Evolutionary conservation across 2,797 vertebrate genomes (phyloP).

Genomic region (Peromyscus nudipes): DNA sequence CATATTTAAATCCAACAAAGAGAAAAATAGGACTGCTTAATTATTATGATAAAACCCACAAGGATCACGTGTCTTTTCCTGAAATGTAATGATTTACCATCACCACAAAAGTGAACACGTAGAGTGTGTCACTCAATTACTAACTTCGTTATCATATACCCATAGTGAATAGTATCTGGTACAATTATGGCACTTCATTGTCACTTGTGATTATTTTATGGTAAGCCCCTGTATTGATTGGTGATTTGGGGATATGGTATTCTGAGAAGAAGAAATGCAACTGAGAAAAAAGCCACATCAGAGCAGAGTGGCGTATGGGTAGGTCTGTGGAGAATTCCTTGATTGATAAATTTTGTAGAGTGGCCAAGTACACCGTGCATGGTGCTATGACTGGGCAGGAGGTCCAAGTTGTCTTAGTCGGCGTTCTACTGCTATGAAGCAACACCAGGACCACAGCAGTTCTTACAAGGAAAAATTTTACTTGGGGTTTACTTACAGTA

Average conservation of each 20-base stretch:
- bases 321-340: background rate
- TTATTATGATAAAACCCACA: background rate
- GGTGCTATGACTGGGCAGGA: too few species aligned
- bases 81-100: background rate
- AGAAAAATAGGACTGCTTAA: background rate
- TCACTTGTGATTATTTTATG: background rate
- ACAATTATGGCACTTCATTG: background rate
- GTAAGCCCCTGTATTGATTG: background rate
- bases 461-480: background rate
- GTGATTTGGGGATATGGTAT: background rate
- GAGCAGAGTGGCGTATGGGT: background rate
- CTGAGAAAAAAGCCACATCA: background rate
- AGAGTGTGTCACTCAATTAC: background rate
- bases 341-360: background rate
- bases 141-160: background rate
- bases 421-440: background rate
- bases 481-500: too few species aligned
- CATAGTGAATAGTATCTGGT: background rate
- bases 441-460: too few species aligned
- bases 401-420: too few species aligned
- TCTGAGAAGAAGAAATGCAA: background rate
- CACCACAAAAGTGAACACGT: accelerated
- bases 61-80: background rate
- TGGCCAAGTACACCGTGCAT: background rate
- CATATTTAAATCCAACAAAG: background rate